A percentile compares a stretch with the other conserved stretches of the same genome.
Evolutionary conservation across 2,888 invertebrate genomes (phyloP).

Genomic region (Chrysotoxum bicinctum): DNA sequence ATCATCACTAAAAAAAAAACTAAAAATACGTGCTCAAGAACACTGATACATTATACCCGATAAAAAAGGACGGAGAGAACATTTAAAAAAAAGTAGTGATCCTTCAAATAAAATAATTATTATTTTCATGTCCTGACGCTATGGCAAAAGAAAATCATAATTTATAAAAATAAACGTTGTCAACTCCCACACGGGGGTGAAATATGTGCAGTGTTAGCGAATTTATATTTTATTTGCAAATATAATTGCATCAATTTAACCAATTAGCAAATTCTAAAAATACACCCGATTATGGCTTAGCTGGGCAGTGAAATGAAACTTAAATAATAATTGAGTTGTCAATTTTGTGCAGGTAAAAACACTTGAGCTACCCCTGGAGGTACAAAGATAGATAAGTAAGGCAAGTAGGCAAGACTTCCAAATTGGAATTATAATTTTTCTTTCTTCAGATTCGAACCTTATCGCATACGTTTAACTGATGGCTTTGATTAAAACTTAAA

Average conservation of each 20-base stretch:
- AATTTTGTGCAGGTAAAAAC: background rate
- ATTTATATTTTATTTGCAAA: conserved; percentile 1
- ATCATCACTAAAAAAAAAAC: background rate
- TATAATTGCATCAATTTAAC: conserved; percentile 26
- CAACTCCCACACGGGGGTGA: background rate
- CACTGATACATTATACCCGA: conserved; percentile 30
- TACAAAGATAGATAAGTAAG: background rate
- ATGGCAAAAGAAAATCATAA: conserved; percentile 3
- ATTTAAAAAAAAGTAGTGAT: conserved; percentile 13
- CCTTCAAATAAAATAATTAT: conserved; percentile 36
- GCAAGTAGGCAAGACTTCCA: background rate
- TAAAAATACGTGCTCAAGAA: conserved; percentile 37
- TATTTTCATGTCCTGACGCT: background rate
- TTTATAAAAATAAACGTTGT: background rate
- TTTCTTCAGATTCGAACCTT: background rate
- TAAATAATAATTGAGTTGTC: conserved; percentile 9
- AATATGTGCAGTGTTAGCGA: background rate
- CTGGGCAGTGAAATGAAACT: background rate
- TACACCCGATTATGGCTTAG: background rate
- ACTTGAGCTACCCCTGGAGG: background rate
- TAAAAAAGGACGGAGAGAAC: background rate
- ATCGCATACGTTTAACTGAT: background rate
- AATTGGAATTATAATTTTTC: background rate
- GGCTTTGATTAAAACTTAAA: background rate
- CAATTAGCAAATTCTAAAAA: conserved; percentile 16